Evolutionary conservation across 2,888 invertebrate genomes (phyloP).

Genomic region (Drosophila nigritarsus): DNA sequence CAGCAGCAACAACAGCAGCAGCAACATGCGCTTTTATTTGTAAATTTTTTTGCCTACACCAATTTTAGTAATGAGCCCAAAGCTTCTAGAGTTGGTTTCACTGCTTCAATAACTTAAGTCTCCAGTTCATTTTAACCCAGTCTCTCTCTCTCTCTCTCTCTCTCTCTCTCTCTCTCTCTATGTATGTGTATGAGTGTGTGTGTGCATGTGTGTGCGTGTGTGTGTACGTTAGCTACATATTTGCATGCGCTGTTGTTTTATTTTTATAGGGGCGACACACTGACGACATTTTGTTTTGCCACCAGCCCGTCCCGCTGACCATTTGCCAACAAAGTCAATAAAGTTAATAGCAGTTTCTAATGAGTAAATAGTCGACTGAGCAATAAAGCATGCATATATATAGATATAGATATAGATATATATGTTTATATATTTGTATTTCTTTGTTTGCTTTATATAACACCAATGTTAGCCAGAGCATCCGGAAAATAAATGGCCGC

Average conservation of each 20-base stretch:
- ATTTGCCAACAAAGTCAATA: conserved; percentile 47
- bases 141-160: neutral
- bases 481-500: conserved; percentile 19
- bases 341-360: conserved; percentile 55
- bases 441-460: conserved; percentile 46
- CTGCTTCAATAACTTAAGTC: conserved; percentile 22
- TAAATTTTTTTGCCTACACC: conserved; percentile 39
- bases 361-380: conserved; percentile 42
- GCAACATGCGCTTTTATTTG: conserved; percentile 17
- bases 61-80: conserved; percentile 48
- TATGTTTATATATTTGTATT: neutral
- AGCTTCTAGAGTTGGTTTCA: conserved; percentile 10
- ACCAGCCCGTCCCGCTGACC: conserved; percentile 19
- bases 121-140: conserved; percentile 32
- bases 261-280: conserved; percentile 47
- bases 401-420: neutral
- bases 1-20: conserved; percentile 3
- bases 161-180: accelerated
- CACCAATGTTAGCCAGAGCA: conserved; percentile 26
- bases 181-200: neutral
- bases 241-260: conserved; percentile 13
- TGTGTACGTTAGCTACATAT: neutral
- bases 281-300: conserved; percentile 33
- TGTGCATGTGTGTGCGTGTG: neutral
- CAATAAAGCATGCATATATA: conserved; percentile 10